Base-by-base conservation (phyloP, 2,113 vertebrate genomes). In the Toxotes chatareus region DNA sequence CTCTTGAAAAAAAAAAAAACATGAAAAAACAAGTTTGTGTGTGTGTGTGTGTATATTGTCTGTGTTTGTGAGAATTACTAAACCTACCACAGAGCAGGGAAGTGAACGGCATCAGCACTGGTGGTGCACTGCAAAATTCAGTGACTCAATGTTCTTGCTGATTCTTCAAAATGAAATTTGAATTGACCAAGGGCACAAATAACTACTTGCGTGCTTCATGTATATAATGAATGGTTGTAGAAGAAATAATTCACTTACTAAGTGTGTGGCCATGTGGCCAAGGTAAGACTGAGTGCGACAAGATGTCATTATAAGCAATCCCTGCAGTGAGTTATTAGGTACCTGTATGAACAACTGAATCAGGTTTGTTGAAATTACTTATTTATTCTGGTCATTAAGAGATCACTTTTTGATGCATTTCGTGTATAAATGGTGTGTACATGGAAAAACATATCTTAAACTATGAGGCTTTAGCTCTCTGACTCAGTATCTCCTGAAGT, bases 61-160 rank as follows among this genome's bases (percentile, higher is more conserved):
- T 53, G 68, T 55, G 7, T 76, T 23, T 44, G 32, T 55, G 38
- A 40, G 38, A 8, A 3, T 47, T 23, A 55, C 14, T 69, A 44
- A 71, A 62, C 32, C 53, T 56, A 36, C 2, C 61, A 64, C 19
- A 72, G 32, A 7, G 7, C 23, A 64, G 56, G 14, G 17, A 21
- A 16, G 4, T 5, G 31, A 62, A 46, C 21, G 57, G 46, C 69
- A 67, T 80, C 57, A 61, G 53, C 79, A 73, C 23, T 66, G 69
- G 13, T 1, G n/a, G 11, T 17, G 16, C 27, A 3, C 31, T 64
- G 38, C 57, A 62, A 19, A 42, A 62, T 0, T 2, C 9, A 40
- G 31, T n/a, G 38, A 72, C 60, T 70, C 59, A 17, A 7, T 71
- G 56, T 81, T 73, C 36, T 60, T n/a, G 76, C 66, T 64, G 70